phyloP scores from a whole-genome alignment of 2,888 invertebrate species.

The Oligia strigilis region DNA sequence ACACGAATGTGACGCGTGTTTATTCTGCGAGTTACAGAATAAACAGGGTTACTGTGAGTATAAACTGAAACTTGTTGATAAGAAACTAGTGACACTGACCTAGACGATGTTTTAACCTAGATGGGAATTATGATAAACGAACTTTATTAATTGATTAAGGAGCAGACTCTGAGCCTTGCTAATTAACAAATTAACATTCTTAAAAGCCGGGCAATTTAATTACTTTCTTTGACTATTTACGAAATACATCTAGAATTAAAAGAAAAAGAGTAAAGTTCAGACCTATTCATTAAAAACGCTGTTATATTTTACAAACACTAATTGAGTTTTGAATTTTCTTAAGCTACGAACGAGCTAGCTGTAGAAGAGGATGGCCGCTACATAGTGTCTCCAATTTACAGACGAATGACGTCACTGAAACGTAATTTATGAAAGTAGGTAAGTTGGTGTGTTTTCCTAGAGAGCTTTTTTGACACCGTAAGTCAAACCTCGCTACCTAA shows the following conservation, averaged over 20 bases:
- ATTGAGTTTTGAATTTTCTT: not conserved
- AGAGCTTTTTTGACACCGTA: not conserved
- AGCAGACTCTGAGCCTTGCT: not conserved
- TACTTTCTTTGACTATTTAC: not conserved
- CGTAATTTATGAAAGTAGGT: not conserved
- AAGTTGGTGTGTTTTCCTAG: not conserved
- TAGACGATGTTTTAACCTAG: not conserved
- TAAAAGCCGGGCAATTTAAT: too few relatives aligned
- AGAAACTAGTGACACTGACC: not conserved
- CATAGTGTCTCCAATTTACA: not conserved
- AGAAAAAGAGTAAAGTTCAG: not conserved
- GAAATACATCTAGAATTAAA: not conserved
- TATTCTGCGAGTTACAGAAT: conserved; percentile 8
- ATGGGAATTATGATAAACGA: not conserved
- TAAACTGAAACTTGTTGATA: conserved; percentile 1
- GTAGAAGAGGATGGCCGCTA: not conserved
- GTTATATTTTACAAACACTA: not conserved
- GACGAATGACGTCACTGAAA: not conserved
- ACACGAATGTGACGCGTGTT: not conserved
- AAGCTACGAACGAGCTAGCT: not conserved
- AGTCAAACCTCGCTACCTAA: too few relatives aligned
- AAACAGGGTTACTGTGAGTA: not conserved
- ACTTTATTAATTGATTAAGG: conserved; percentile 8
- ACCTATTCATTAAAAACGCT: not conserved
- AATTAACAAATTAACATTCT: not conserved